A percentile compares a stretch with the other conserved stretches of the same genome.
phyloP scores from a whole-genome alignment of 2,113 vertebrate genomes.

The Hyperoodon ampullatus region DNA sequence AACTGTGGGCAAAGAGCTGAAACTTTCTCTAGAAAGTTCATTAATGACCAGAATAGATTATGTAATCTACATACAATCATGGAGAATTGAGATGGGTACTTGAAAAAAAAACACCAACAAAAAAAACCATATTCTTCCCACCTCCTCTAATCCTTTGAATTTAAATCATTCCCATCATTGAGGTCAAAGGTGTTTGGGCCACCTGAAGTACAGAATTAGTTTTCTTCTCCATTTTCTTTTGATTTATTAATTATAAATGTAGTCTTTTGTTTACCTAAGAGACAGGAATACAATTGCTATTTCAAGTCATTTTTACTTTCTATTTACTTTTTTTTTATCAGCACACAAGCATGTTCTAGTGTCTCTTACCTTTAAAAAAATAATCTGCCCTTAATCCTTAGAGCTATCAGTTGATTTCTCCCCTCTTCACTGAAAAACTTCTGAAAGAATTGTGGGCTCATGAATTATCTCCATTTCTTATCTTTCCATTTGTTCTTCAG shows the following conservation, averaged over 20 bases:
- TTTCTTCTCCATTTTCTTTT: neutral
- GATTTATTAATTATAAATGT: neutral
- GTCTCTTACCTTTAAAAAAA: neutral
- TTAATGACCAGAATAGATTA: neutral
- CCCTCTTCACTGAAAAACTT: neutral
- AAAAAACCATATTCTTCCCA: neutral
- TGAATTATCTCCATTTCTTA: neutral
- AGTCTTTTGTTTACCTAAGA: neutral
- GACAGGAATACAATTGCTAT: neutral
- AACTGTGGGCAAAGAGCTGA: neutral
- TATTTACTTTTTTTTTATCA: neutral
- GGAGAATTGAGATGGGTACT: neutral
- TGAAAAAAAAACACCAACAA: neutral
- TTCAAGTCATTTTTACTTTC: constrained; percentile 2
- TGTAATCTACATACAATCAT: neutral
- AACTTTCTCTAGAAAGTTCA: neutral
- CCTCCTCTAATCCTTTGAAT: neutral
- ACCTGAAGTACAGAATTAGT: neutral
- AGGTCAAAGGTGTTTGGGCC: neutral
- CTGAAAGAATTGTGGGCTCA: neutral
- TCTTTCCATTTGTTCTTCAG: neutral
- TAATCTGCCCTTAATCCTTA: neutral
- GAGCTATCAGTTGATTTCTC: neutral
- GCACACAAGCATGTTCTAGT: neutral
- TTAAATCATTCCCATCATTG: neutral